Percentiles rank a stretch among this genome's conserved stretches.
These are phyloP conservation scores for Sebastes nivosus DNA, from an alignment of 2,797 vertebrate species.

Conservation along the genomic window DNA sequence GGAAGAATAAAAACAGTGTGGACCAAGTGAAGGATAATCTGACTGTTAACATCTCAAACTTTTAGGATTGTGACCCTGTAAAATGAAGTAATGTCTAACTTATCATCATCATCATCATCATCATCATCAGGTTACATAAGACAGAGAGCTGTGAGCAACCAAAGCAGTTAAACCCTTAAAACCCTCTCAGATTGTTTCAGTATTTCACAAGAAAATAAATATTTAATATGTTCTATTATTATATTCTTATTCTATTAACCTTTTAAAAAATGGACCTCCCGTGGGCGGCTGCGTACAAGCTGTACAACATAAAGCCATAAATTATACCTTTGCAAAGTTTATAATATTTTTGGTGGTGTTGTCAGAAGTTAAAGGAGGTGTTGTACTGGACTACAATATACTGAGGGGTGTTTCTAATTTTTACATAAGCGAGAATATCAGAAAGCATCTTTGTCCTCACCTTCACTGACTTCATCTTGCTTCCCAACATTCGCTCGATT, in stretches of 20 bases:
- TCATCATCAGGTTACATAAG: too few species aligned
- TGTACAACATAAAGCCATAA: too few species aligned
- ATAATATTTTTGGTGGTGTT: not conserved
- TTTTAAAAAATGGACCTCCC: too few species aligned
- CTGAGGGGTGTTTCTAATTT: not conserved
- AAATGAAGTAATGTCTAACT: not conserved
- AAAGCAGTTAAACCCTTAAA: too few species aligned
- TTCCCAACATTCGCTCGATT: constrained; percentile 93
- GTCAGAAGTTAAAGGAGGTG: not conserved
- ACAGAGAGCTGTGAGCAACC: too few species aligned
- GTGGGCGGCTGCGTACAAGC: too few species aligned
- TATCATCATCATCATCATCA: too few species aligned
- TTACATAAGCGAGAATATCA: not conserved
- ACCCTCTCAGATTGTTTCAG: too few species aligned
- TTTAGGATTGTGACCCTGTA: too few species aligned
- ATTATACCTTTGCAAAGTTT: not conserved
- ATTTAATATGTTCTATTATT: too few species aligned
- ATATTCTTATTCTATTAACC: too few species aligned
- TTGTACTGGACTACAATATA: not conserved
- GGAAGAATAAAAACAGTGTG: not conserved
- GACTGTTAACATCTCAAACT: not conserved
- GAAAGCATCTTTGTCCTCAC: constrained; percentile 68
- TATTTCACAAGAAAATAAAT: too few species aligned
- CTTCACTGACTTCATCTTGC: constrained; percentile 95
- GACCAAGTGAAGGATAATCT: not conserved